Evolutionary conservation across 2,113 vertebrate species (phyloP).

Genomic region (Nothocercus julius): DNA sequence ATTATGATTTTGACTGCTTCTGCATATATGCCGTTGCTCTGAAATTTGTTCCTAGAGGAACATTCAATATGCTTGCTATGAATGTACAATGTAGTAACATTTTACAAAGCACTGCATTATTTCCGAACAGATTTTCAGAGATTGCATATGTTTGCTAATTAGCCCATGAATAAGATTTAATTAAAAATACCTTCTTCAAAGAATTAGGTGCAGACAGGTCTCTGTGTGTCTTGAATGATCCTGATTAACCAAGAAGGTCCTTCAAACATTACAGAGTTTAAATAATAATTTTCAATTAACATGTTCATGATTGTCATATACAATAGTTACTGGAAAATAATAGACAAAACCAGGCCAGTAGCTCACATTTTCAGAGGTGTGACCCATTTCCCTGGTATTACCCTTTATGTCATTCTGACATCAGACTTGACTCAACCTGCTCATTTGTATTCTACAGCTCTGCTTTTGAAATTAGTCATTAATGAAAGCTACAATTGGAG

Average conservation of each 20-base stretch:
- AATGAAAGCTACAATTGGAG: neutral
- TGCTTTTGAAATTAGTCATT: neutral
- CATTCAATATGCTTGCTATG: neutral
- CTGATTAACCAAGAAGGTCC: neutral
- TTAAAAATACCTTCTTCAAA: constrained; percentile 6
- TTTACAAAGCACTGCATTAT: neutral
- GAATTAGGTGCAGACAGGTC: neutral
- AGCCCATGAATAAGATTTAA: neutral
- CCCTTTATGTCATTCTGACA: neutral
- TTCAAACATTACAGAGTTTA: constrained; percentile 4
- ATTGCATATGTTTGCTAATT: neutral
- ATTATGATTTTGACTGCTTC: neutral
- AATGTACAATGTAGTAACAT: neutral
- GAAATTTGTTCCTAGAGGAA: neutral
- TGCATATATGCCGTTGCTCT: neutral
- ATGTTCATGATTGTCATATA: neutral
- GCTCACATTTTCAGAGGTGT: neutral
- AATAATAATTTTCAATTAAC: neutral
- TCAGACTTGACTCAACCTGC: neutral
- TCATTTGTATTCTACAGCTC: neutral
- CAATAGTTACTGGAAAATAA: neutral
- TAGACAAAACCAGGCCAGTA: neutral
- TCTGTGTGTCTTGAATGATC: neutral
- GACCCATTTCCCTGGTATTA: neutral
- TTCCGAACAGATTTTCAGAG: neutral